Conservation (phyloP, 1,140 invertebrate genomes). For the Tetragnatha versicolor region DNA sequence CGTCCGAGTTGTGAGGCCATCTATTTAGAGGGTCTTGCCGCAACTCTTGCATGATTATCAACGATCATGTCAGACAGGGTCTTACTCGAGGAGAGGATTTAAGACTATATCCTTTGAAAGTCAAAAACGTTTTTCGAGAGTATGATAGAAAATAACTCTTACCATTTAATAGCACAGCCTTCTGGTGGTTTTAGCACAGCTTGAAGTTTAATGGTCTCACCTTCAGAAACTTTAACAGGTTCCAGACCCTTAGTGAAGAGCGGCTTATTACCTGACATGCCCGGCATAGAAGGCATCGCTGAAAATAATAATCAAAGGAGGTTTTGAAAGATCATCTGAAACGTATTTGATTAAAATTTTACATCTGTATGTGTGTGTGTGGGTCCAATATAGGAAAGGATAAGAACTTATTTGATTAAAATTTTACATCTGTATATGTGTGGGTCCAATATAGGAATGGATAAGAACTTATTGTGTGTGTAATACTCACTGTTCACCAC, state of each 20-base stretch:
- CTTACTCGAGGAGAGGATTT: too few species aligned
- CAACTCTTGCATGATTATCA: too few species aligned
- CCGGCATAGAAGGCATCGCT: constrained; percentile 45
- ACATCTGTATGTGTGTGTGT: not conserved
- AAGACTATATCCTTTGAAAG: too few species aligned
- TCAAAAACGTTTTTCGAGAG: too few species aligned
- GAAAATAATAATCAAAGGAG: not conserved
- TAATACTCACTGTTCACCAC: constrained; percentile 46
- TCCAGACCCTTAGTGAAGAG: constrained; percentile 40
- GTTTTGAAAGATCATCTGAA: not conserved
- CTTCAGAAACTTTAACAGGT: constrained; percentile 74
- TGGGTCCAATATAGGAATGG: not conserved
- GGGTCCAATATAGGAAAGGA: not conserved
- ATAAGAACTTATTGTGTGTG: not conserved
- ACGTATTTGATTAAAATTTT: not conserved
- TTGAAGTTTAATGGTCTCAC: constrained; percentile 76
- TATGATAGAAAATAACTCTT: too few species aligned
- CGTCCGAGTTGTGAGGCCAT: too few species aligned
- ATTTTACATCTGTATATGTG: not conserved
- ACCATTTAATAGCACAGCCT: constrained; percentile 81
- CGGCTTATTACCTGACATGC: constrained; percentile 53
- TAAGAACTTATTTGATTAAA: not conserved
- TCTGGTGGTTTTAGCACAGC: constrained; percentile 81
- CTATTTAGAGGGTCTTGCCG: too few species aligned
- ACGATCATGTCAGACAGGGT: too few species aligned